A percentile compares a stretch with the other conserved stretches of the same genome.
These are phyloP conservation scores for Euthynnus affinis DNA, from an alignment of 2,797 vertebrate genomes.

Conservation along the genomic window DNA sequence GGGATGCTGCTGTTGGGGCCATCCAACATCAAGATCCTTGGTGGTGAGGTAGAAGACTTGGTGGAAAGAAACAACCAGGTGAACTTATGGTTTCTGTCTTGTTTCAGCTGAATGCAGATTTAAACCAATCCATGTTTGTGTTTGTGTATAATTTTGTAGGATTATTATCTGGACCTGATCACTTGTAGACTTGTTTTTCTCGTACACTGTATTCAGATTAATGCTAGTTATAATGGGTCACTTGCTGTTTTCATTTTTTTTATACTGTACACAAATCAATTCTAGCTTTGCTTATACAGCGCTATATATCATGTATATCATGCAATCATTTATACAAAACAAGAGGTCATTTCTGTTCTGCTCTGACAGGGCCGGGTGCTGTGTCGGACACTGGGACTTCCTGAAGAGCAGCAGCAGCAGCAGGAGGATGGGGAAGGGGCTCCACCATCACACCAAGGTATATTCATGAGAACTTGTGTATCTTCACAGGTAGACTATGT, in stretches of 20 bases:
- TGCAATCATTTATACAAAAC: background rate
- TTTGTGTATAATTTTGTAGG: background rate
- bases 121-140: background rate
- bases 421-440: constrained; percentile 49
- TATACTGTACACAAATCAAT: background rate
- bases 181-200: background rate
- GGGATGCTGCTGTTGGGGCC: constrained; percentile 93
- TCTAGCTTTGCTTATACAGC: background rate
- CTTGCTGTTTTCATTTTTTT: background rate
- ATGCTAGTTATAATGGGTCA: background rate
- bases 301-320: background rate
- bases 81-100: constrained; percentile 3
- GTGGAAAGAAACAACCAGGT: constrained; percentile 87
- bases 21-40: constrained; percentile 92
- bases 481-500: background rate
- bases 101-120: background rate
- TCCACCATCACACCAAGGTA: constrained; percentile 65
- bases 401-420: constrained; percentile 78
- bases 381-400: constrained; percentile 89
- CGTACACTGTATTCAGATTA: background rate
- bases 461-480: background rate
- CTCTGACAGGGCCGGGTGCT: constrained; percentile 88
- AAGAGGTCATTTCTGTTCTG: background rate
- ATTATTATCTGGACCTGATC: background rate
- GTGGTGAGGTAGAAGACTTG: constrained; percentile 94